These are phyloP conservation scores for Polydrusus tereticollis DNA, from an alignment of 2,888 invertebrate genomes.

Conservation along the genomic window DNA sequence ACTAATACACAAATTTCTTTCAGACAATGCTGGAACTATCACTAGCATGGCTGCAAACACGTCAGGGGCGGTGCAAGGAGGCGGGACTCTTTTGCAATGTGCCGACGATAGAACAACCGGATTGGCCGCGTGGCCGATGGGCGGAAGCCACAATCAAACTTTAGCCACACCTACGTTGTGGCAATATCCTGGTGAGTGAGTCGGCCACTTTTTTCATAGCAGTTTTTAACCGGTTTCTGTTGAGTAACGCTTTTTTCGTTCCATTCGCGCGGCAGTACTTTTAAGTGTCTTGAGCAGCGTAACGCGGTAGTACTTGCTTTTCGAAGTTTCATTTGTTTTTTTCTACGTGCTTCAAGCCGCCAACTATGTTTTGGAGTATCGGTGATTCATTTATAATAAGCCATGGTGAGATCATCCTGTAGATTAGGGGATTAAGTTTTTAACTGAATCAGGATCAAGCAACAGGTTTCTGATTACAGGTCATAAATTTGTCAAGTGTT, in stretches of 20 bases:
- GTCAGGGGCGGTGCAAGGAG: slow-evolving; percentile 73
- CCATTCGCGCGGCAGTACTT: slow-evolving; percentile 44
- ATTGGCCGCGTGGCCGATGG: slow-evolving; percentile 69
- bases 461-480: slow-evolving; percentile 40
- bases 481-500: slow-evolving; percentile 11
- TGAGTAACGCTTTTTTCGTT: slow-evolving; percentile 53
- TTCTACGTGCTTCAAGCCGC: not conserved
- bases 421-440: slow-evolving; percentile 12
- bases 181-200: slow-evolving; percentile 82
- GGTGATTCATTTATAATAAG: slow-evolving; percentile 44
- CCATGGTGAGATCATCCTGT: slow-evolving; percentile 38
- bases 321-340: slow-evolving; percentile 22
- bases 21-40: slow-evolving; percentile 56
- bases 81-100: slow-evolving; percentile 74
- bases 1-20: slow-evolving; percentile 48
- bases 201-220: slow-evolving; percentile 47
- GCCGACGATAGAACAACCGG: slow-evolving; percentile 74
- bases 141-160: slow-evolving; percentile 70
- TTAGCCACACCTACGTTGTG: slow-evolving; percentile 80
- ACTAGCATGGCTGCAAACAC: slow-evolving; percentile 77
- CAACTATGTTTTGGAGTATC: slow-evolving; percentile 45
- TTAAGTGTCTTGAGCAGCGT: slow-evolving; percentile 47
- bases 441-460: slow-evolving; percentile 18
- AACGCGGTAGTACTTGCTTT: slow-evolving; percentile 48
- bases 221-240: slow-evolving; percentile 58